A percentile compares a stretch with the other conserved stretches of the same genome.
These are phyloP conservation scores for Thaumatotibia leucotreta DNA, from an alignment of 1,140 invertebrate genomes.

Conservation along the genomic window DNA sequence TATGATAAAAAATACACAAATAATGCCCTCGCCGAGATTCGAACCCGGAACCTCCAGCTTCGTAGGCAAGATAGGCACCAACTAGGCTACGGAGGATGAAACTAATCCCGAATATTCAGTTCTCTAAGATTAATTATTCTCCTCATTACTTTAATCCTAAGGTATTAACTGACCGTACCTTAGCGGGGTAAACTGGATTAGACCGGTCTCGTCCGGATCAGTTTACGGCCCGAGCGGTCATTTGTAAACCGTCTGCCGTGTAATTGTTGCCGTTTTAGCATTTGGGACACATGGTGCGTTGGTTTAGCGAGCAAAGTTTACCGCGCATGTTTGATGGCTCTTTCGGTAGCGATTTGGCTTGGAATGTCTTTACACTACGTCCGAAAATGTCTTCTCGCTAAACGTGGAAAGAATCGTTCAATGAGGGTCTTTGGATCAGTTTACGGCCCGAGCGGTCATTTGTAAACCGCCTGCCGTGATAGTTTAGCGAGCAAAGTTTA, in stretches of 20 bases:
- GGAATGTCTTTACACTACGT: too few species aligned
- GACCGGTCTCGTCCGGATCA: not conserved
- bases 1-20: too few species aligned
- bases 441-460: not conserved
- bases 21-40: too few species aligned
- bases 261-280: conserved; percentile 12
- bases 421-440: too few species aligned
- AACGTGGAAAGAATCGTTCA: too few species aligned
- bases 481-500: not conserved
- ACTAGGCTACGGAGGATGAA: too few species aligned
- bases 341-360: too few species aligned
- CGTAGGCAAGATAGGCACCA: too few species aligned
- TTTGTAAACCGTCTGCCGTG: conserved; percentile 10
- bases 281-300: not conserved
- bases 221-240: not conserved
- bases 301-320: not conserved
- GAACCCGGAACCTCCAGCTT: too few species aligned
- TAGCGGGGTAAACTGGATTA: not conserved
- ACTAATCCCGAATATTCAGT: not conserved
- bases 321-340: too few species aligned
- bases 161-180: not conserved
- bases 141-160: not conserved
- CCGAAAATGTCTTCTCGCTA: too few species aligned
- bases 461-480: conserved; percentile 7
- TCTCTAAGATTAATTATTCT: not conserved